phyloP scores from a whole-genome alignment of 2,113 vertebrate genomes.

The Furnarius figulus region DNA sequence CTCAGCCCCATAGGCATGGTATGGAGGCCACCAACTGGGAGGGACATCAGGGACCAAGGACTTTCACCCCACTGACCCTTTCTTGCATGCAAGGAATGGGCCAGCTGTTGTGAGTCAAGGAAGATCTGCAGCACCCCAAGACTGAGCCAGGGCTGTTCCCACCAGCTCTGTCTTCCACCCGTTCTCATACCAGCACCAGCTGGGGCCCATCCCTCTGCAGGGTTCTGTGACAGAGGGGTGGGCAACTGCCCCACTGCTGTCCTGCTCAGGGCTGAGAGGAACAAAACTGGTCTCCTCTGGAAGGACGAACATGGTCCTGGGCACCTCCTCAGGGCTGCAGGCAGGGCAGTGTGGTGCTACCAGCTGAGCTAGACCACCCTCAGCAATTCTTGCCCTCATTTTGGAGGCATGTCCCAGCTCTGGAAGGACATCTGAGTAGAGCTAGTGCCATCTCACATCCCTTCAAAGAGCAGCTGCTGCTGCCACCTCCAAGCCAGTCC shows the following conservation, averaged over 20 bases:
- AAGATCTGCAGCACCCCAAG: not conserved
- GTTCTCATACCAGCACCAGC: not conserved
- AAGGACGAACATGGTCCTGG: not conserved
- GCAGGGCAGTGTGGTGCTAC: conserved; percentile 19
- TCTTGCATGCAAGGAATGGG: not conserved
- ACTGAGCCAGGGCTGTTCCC: not conserved
- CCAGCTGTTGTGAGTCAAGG: not conserved
- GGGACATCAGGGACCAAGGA: not conserved
- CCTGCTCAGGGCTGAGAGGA: not conserved
- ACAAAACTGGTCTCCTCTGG: not conserved
- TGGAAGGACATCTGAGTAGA: accelerated
- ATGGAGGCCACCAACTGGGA: not conserved
- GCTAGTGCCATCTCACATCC: not conserved
- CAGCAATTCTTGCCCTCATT: not conserved
- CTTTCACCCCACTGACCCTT: not conserved
- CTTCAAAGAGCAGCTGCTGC: not conserved
- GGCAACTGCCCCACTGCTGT: not conserved
- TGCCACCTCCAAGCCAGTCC: not conserved
- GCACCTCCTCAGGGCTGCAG: not conserved
- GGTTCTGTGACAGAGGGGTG: not conserved
- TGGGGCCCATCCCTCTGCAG: not conserved
- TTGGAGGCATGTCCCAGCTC: not conserved
- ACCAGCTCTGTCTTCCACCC: not conserved
- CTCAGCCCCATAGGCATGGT: not conserved
- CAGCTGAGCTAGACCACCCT: not conserved